Base-by-base conservation (phyloP, 2,797 vertebrate species). In the Melanitta fusca region DNA sequence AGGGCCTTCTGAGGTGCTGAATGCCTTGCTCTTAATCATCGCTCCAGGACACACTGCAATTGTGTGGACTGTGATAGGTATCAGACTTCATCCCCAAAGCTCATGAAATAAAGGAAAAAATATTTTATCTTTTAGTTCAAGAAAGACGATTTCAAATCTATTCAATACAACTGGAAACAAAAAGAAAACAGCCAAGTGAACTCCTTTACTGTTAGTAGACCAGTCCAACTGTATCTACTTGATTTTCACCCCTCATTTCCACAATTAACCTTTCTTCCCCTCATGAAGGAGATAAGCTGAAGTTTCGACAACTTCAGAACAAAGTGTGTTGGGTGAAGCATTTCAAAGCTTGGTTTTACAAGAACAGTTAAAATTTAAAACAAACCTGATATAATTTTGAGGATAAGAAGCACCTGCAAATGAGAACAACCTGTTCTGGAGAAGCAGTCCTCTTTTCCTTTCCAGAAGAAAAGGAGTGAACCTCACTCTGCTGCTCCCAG, bases 281-380 rank as follows among this genome's bases (percentile, higher is more conserved):
- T 32, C 4, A 6, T 8, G 32, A n/a, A 21, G 1, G 1, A 11
- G 4, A 6, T 12, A 4, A 69, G 27, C 3, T 47, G 34, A 74
- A 62, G n/a, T 66, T 80, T 57, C 24, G 21, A 41, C 13, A 57
- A 71, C 34, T 83, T 25, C 43, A 21, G 27, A 75, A 30, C 2
- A 2, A 64, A 77, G n/a, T 32, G 16, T 20, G 75, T 91, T 10
- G 7, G 13, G 41, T 83, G 39, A 11, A 54, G 65, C 13, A 62
- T 36, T 81, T 75, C 66, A 61, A 60, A 83, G 13, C 34, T 21
- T 58, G 45, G 12, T 25, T 70, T 89, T 34, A 56, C 3, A 70
- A 69, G 28, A 68, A 66, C 1, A 73, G 6, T 20, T 75, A 34
- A 10, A 13, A 34, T 78, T 69, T 68, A 30, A 80, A 91, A 80